These are phyloP conservation scores for Zenarchopterus dispar DNA, from an alignment of 2,797 vertebrate genomes.

Conservation along the genomic window DNA sequence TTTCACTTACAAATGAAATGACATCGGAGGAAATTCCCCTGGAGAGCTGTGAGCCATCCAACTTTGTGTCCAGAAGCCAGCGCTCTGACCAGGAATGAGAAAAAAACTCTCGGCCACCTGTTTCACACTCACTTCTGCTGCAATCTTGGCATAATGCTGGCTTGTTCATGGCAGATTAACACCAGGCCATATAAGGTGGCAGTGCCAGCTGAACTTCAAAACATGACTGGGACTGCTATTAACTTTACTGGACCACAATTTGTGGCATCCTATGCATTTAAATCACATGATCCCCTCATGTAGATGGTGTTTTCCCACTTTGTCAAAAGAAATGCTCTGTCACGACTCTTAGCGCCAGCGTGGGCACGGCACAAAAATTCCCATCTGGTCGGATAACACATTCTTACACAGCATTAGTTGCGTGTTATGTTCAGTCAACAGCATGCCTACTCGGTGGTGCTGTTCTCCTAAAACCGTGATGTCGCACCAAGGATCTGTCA, in stretches of 20 bases:
- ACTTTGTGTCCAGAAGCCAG: slow-evolving; percentile 55
- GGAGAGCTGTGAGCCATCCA: slow-evolving; percentile 55
- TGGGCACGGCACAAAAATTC: slow-evolving; percentile 76
- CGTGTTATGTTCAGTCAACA: slow-evolving; percentile 82
- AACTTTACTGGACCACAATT: slow-evolving; percentile 74
- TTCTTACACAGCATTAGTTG: slow-evolving; percentile 77
- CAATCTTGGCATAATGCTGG: slow-evolving; percentile 75
- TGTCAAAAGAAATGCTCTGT: slow-evolving; percentile 78
- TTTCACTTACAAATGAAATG: slow-evolving; percentile 58
- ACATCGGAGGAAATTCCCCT: slow-evolving; percentile 18
- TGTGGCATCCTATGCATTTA: slow-evolving; percentile 87
- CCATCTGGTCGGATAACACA: slow-evolving; percentile 79
- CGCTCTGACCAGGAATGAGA: slow-evolving; percentile 48
- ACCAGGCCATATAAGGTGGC: slow-evolving; percentile 78
- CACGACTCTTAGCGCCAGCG: slow-evolving; percentile 64
- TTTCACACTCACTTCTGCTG: slow-evolving; percentile 76
- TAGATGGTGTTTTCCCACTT: slow-evolving; percentile 82
- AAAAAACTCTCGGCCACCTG: slow-evolving; percentile 78
- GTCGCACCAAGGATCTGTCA: slow-evolving; percentile 63
- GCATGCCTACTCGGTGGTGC: slow-evolving; percentile 57
- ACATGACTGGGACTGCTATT: slow-evolving; percentile 73
- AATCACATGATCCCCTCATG: slow-evolving; percentile 88
- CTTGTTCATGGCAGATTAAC: slow-evolving; percentile 84
- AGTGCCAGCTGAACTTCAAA: slow-evolving; percentile 85
- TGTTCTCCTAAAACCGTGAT: slow-evolving; percentile 63